A percentile compares a stretch with the other conserved stretches of the same genome.
These are phyloP conservation scores for Scrobipalpa atriplicella DNA, from an alignment of 2,888 invertebrate genomes.

Conservation along the genomic window DNA sequence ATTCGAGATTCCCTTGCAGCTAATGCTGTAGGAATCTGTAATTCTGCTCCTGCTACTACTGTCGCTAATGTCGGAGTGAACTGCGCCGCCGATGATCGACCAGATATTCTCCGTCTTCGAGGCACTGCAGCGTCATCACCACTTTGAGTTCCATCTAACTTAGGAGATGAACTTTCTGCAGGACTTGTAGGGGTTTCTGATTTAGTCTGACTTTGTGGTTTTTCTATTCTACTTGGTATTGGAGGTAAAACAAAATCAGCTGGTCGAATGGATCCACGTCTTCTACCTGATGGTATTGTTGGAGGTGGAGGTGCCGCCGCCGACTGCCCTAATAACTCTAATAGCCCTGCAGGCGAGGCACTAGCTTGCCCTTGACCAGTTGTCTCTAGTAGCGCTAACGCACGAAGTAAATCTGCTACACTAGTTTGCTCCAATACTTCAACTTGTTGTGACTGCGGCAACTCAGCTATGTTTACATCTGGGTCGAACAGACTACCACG, in stretches of 20 bases:
- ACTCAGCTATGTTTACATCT: conserved; percentile 64
- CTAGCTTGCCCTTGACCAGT: conserved; percentile 49
- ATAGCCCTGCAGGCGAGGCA: conserved; percentile 48
- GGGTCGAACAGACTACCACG: conserved; percentile 75
- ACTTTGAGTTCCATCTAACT: conserved; percentile 15
- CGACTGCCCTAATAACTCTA: conserved; percentile 49
- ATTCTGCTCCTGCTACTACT: conserved; percentile 72
- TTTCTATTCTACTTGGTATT: conserved; percentile 44
- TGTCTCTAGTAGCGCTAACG: conserved; percentile 86
- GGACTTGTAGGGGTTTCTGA: conserved; percentile 38
- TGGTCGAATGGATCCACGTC: conserved; percentile 66
- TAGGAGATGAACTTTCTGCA: conserved; percentile 29
- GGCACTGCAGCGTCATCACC: conserved; percentile 42
- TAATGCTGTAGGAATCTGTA: conserved; percentile 66
- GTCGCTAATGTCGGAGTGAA: conserved; percentile 76
- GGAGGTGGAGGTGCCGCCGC: conserved; percentile 38
- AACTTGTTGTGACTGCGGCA: conserved; percentile 76
- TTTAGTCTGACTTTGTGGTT: conserved; percentile 49
- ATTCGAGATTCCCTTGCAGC: conserved; percentile 73
- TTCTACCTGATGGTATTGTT: conserved; percentile 42
- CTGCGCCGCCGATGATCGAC: conserved; percentile 67
- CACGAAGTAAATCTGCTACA: conserved; percentile 90
- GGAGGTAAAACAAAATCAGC: conserved; percentile 57
- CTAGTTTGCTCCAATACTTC: conserved; percentile 91
- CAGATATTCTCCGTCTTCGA: conserved; percentile 70